Percentiles rank a stretch among this genome's conserved stretches.
Evolutionary conservation across 2,797 vertebrate genomes (phyloP).

Genomic region (Phataginus tetradactyla): DNA sequence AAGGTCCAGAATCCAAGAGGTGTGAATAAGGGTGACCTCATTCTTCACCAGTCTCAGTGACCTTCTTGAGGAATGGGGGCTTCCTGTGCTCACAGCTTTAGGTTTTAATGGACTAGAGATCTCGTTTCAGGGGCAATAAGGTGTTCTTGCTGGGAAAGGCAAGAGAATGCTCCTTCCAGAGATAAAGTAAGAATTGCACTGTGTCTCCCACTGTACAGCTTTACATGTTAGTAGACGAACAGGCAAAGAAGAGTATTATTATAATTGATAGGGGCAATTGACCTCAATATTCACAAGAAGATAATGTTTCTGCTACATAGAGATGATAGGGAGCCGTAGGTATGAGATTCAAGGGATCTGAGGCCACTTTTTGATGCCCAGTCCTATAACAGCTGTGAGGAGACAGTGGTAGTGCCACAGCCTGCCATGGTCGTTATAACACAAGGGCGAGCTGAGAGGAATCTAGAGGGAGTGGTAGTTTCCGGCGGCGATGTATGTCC

Average conservation of each 20-base stretch:
- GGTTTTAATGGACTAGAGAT: neutral
- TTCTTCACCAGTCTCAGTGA: neutral
- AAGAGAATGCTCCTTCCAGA: neutral
- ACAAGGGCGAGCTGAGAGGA: accelerated
- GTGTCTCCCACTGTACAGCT: neutral
- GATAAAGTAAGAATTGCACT: neutral
- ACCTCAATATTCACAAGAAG: neutral
- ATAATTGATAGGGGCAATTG: neutral
- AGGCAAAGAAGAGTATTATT: neutral
- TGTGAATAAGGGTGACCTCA: neutral
- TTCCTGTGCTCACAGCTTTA: neutral
- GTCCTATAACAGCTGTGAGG: neutral
- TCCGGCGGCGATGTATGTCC: accelerated
- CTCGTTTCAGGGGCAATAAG: neutral
- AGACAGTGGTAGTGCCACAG: neutral
- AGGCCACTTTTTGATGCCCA: accelerated
- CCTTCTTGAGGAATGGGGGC: neutral
- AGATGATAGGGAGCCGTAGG: accelerated
- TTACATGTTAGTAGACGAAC: neutral
- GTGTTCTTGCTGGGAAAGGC: neutral
- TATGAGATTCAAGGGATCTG: neutral
- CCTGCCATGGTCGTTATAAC: neutral
- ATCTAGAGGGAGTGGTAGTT: neutral
- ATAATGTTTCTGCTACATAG: too few species aligned
- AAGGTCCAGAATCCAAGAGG: neutral